Evolutionary conservation across 2,113 vertebrate species (phyloP), one percentile per base, ranked within the genome.

Genomic region (Paradisaea rubra): DNA sequence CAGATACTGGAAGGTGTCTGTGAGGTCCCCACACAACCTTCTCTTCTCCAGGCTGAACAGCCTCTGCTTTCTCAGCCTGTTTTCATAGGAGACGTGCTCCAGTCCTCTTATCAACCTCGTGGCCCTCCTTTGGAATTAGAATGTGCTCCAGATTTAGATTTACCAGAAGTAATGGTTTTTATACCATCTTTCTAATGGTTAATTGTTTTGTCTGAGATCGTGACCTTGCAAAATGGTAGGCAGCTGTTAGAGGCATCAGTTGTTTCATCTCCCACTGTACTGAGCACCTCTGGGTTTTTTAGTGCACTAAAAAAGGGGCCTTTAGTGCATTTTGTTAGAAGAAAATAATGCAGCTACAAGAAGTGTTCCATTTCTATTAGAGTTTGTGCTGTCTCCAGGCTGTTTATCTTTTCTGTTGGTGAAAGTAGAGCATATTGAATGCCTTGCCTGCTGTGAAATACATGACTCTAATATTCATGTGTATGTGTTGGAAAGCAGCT

Each of bases 401-500:
- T 79, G 20, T 85, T 54, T 56, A 56, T 70, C 20, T 64, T 85
- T 87, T 82, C n/a, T 72, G 59, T 53, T 73, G 35, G 11, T 89
- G 42, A 44, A 93, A 88, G 30, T 37, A 42, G 56, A 93, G 12
- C 33, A 8, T 57, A 35, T 13, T 79, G 84, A 77, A 15, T 52
- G 35, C 15, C 23, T 84, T 80, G 44, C 81, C 54, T 87, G 80
- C 74, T 88, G 71, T 77, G 79, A 86, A 82, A 54, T 89, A 63
- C 63, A 21, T 80, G 52, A 70, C 71, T 37, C 24, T 59, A 60
- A 33, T 89, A 82, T 56, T 94, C 84, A 42, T 50, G 7, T 89
- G 82, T 82, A 10, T 95, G 39, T 93, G 31, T 89, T 94, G 93
- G 94, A 95, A 89, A 69, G 85, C 15, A 63, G 18, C 44, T 95